Base-by-base conservation (phyloP, 2,888 invertebrate genomes). In the Eilema griseolum region DNA sequence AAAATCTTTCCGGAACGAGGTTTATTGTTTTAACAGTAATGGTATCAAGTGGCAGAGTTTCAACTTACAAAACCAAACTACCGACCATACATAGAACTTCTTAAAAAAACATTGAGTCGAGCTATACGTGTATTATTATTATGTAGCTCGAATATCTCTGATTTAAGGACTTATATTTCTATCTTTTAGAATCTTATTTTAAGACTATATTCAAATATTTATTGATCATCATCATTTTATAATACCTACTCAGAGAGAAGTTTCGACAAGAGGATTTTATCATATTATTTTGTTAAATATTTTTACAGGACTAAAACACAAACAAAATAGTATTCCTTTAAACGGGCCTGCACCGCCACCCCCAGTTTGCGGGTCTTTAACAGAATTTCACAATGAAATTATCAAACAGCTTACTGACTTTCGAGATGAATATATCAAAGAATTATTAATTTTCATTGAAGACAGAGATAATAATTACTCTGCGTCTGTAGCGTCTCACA, bases 401-500 rank as follows among this genome's bases (percentile, higher is more conserved):
- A 60, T 14, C 8, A n/a, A 70, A 16, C 77, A 73, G 62, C 67
- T 89, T 31, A 56, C 20, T 1, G 5, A 76, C 20, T 81, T 79
- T 70, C 57, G 72, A 61, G 16, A 52, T 7, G 37, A 52, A 56
- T 70, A 66, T 37, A 62, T 60, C 23, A 5, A 66, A 24, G 26
- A 28, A 37, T 20, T 61, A 24, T 59, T 61, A 14, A 11, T 63
- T 11, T 59, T 67, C 41, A 33, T 87, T 3, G 20, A 61, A 12
- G 46, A 41, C 4, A 73, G 70, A 57, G 65, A 78, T 4, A n/a
- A 72, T 2, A 33, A 46, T 5, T 85, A 81, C 67, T 24, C 67
- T 4, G 28, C 79, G 59, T 72, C 78, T 70, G 69, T 86, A 16
- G 16, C 61, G 23, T 63, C 72, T 14, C 66, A 85, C 16, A 83